phyloP scores from a whole-genome alignment of 2,888 invertebrate genomes.

The Sarcophaga carnaria region DNA sequence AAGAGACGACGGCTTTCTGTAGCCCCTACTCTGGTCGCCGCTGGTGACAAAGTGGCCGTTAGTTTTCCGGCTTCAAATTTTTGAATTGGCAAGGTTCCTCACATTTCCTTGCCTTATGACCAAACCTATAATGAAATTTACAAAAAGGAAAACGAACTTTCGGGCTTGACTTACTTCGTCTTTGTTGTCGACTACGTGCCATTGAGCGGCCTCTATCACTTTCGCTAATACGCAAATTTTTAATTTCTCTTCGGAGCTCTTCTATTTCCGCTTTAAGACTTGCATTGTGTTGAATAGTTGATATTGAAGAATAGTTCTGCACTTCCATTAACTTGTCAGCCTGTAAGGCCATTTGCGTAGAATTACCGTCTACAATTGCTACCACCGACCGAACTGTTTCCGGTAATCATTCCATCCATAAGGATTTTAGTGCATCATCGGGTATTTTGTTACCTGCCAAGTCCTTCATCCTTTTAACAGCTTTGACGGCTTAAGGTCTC shows the following conservation, averaged over 20 bases:
- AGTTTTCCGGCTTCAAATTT: constrained; percentile 27
- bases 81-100: constrained; percentile 33
- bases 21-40: constrained; percentile 12
- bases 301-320: background rate
- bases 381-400: constrained; percentile 20
- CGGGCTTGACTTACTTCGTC: background rate
- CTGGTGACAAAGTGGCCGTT: background rate
- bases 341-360: constrained; percentile 18
- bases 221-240: background rate
- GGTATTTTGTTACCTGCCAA: constrained; percentile 21
- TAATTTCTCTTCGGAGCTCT: background rate
- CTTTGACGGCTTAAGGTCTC: constrained; percentile 35
- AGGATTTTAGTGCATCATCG: constrained; percentile 38
- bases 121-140: constrained; percentile 31
- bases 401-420: constrained; percentile 29
- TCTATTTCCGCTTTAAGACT: constrained; percentile 14
- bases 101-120: constrained; percentile 31
- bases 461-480: constrained; percentile 38
- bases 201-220: background rate
- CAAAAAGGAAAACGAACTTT: constrained; percentile 31
- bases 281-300: background rate
- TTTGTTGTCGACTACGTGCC: background rate
- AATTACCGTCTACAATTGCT: constrained; percentile 16
- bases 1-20: constrained; percentile 37
- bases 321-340: constrained; percentile 25